Evolutionary conservation across 2,113 vertebrate genomes (phyloP), one percentile per base, ranked within the genome.

Genomic region (Sylvia atricapilla): DNA sequence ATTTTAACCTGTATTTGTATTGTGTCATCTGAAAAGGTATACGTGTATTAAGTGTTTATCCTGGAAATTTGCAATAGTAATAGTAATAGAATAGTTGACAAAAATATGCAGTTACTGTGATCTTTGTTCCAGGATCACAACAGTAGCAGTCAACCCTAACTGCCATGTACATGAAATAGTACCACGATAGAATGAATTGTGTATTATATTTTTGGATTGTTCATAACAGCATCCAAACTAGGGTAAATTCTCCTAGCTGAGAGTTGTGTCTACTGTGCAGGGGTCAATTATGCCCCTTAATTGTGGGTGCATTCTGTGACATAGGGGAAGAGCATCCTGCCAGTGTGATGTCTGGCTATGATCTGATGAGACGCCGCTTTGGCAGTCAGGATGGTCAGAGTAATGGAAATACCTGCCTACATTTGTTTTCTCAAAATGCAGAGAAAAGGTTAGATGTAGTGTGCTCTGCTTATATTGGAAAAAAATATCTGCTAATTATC

Each of bases 271-370:
- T 75, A 1, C 44, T 49, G 53, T 79, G 70, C n/a, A 68, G 46
- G 21, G 47, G 28, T 76, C 59, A 62, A 2, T 72, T 49, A n/a
- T 60, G 21, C 28, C 14, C 46, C 52, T 33, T 50, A 20, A 35
- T 37, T 93, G 60, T 62, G 46, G 20, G 12, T 85, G 28, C 1
- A 2, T 85, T 49, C 66, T 60, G 44, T 47, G 79, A 23, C 23
- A 15, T 74, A 28, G 64, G 25, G 27, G 55, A 82, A 37, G 35
- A 69, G 41, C n/a, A 69, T 76, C 31, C 37, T 94, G 41, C 52
- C 41, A 41, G 33, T 0, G 0, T 60, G 56, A 30, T 60, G 28
- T 30, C 73, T 9, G 21, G 11, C 37, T 87, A 6, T 1, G 2
- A 4, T 39, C n/a, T 80, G 58, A 78, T 22, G 28, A 30, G 35